Conservation (phyloP, 1,140 invertebrate species). For the Drosophila quadrilineata region DNA sequence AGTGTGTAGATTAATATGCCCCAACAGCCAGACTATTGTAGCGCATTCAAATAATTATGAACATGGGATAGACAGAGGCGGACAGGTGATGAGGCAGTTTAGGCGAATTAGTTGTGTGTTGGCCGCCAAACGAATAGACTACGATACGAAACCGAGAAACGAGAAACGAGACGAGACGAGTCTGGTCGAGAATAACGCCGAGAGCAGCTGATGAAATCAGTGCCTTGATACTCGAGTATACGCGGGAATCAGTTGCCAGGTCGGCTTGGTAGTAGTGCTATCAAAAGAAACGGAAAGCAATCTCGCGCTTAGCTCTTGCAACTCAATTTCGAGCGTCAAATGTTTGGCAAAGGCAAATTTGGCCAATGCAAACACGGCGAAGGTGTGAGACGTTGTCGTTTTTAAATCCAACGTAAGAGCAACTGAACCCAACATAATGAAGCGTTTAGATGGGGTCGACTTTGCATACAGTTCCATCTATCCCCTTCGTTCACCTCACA, state of each 20-base stretch:
- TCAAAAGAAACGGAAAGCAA: background rate
- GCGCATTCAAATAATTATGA: slow-evolving; percentile 39
- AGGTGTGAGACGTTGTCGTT: slow-evolving; percentile 5
- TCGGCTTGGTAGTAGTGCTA: background rate
- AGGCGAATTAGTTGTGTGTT: slow-evolving; percentile 62
- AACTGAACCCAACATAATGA: slow-evolving; percentile 48
- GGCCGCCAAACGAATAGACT: slow-evolving; percentile 44
- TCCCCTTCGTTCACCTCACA: background rate
- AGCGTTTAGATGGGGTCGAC: slow-evolving; percentile 9
- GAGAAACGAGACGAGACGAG: slow-evolving; percentile 10
- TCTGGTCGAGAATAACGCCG: background rate
- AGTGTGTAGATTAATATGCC: background rate
- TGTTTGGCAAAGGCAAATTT: slow-evolving; percentile 20
- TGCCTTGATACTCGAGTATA: too few relatives aligned
- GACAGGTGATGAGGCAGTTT: slow-evolving; percentile 52
- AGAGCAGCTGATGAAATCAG: slow-evolving; percentile 43
- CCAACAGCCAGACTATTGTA: background rate
- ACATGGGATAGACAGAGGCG: slow-evolving; percentile 8
- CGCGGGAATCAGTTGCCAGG: slow-evolving; percentile 4
- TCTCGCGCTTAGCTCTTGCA: background rate
- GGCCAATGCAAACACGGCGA: slow-evolving; percentile 3
- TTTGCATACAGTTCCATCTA: too few relatives aligned
- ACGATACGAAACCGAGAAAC: slow-evolving; percentile 26
- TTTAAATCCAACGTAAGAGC: slow-evolving; percentile 21
- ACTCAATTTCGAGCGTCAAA: slow-evolving; percentile 8